Conservation (phyloP, 2,888 invertebrate species). For the Lepidochrysops patricia region DNA sequence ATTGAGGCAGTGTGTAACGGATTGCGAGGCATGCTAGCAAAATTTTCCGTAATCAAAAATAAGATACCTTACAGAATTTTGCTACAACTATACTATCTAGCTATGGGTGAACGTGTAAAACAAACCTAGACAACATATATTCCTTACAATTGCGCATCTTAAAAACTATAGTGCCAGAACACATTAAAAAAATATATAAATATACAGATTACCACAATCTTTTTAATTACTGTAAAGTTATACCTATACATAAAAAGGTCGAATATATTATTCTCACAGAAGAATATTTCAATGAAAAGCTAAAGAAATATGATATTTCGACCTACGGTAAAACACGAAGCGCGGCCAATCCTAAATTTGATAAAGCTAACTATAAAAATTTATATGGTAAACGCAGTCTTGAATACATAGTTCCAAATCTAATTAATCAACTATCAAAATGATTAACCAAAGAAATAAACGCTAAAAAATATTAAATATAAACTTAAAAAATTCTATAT, state of each 20-base stretch:
- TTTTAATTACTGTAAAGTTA: conserved; percentile 10
- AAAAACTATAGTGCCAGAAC: background rate
- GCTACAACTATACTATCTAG: conserved; percentile 9
- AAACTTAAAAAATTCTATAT: background rate
- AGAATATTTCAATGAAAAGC: conserved; percentile 12
- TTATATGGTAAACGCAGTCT: conserved; percentile 6
- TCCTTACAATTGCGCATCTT: background rate
- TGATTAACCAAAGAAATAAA: background rate
- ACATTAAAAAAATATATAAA: background rate
- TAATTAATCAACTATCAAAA: conserved; percentile 8
- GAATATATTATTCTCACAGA: conserved; percentile 4
- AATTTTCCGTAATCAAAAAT: conserved; percentile 15
- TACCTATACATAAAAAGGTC: conserved; percentile 12
- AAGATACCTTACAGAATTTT: conserved; percentile 16
- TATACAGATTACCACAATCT: background rate
- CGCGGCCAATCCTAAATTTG: background rate
- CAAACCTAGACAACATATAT: background rate
- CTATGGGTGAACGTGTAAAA: conserved; percentile 13
- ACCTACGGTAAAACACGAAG: conserved; percentile 2
- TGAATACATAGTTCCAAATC: conserved; percentile 1
- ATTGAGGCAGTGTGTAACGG: conserved; percentile 15
- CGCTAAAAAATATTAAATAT: background rate
- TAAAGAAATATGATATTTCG: background rate
- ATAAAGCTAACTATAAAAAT: conserved; percentile 1
- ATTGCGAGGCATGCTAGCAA: conserved; percentile 15